Conservation (phyloP, 1,140 invertebrate genomes). For the Conus betulinus region DNA sequence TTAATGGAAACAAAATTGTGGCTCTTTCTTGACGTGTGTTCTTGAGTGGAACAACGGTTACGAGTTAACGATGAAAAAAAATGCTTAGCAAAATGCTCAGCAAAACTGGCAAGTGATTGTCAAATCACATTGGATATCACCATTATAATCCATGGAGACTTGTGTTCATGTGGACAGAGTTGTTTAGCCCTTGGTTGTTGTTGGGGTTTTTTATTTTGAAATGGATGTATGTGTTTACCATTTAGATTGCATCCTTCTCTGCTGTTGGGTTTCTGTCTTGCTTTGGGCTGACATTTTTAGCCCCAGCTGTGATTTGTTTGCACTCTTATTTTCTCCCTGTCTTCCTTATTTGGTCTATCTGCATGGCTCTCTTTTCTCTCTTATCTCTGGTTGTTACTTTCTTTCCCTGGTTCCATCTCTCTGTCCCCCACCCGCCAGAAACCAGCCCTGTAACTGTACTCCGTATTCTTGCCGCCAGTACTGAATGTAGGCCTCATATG, state of each 20-base stretch:
- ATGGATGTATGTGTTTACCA: conserved; percentile 34
- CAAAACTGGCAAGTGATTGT: too few species aligned
- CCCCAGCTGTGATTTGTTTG: neutral
- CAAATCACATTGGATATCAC: too few species aligned
- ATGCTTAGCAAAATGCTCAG: too few species aligned
- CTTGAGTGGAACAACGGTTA: too few species aligned
- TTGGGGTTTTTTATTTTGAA: neutral
- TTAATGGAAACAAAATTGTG: too few species aligned
- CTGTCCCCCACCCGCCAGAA: conserved; percentile 22
- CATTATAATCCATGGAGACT: neutral
- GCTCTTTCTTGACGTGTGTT: too few species aligned
- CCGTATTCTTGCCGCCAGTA: conserved; percentile 24
- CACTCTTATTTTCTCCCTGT: too few species aligned
- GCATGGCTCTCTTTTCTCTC: too few species aligned
- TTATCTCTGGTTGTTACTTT: neutral
- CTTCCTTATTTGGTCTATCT: too few species aligned
- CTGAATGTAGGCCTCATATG: conserved; percentile 4
- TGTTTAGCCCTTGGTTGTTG: neutral
- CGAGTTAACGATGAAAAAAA: too few species aligned
- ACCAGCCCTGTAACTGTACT: conserved; percentile 11
- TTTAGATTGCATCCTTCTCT: conserved; percentile 26
- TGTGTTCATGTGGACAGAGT: neutral
- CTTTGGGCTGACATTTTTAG: neutral
- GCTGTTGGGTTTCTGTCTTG: conserved; percentile 27
- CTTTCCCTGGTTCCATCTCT: conserved; percentile 23